Evolutionary conservation across 1,140 invertebrate species (phyloP).

Genomic region (Semibalanus balanoides): DNA sequence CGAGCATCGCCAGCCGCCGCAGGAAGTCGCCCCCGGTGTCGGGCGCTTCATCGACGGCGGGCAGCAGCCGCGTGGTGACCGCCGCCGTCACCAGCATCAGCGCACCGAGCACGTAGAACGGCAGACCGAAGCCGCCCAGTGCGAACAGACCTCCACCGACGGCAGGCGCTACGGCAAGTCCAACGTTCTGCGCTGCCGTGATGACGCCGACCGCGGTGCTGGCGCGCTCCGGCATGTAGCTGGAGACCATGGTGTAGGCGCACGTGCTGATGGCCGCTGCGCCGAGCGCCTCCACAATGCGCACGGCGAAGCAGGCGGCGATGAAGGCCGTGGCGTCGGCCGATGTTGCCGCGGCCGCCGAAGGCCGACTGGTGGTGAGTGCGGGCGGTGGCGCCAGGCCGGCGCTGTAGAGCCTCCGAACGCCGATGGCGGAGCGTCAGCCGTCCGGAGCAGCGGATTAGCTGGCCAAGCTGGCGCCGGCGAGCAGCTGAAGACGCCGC

Average conservation of each 20-base stretch:
- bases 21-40: background rate
- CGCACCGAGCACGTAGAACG: constrained; percentile 38
- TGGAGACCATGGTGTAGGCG: constrained; percentile 40
- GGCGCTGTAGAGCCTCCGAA: constrained; percentile 29
- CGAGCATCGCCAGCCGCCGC: background rate
- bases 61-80: constrained; percentile 38
- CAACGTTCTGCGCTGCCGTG: constrained; percentile 32
- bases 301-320: constrained; percentile 30
- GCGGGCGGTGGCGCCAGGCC: constrained; percentile 32
- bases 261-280: constrained; percentile 39
- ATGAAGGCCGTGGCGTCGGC: constrained; percentile 42
- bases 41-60: constrained; percentile 16
- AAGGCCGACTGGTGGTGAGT: constrained; percentile 29
- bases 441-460: constrained; percentile 31
- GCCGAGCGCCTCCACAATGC: constrained; percentile 41
- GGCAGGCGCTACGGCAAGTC: constrained; percentile 39
- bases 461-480: constrained; percentile 21
- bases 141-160: constrained; percentile 31
- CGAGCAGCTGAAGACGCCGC: constrained; percentile 25
- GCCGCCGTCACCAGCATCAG: constrained; percentile 33
- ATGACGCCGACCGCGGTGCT: constrained; percentile 30
- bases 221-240: constrained; percentile 31
- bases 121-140: constrained; percentile 38
- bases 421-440: constrained; percentile 38
- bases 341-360: constrained; percentile 31